A percentile compares a stretch with the other conserved stretches of the same genome.
Conservation (phyloP, 1,140 invertebrate genomes). For the Drosophila pandora region DNA sequence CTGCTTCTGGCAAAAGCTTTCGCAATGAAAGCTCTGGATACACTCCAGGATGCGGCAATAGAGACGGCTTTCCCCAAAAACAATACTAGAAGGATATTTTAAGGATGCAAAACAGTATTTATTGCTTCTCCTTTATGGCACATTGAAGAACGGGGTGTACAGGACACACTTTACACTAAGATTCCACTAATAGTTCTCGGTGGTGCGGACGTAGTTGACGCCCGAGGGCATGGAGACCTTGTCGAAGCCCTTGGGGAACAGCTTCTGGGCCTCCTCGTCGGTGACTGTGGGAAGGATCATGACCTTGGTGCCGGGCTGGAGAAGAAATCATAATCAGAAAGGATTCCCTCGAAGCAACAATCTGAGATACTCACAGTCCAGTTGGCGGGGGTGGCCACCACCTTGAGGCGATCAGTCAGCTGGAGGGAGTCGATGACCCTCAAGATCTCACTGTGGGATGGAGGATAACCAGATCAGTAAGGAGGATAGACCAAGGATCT, state of each 20-base stretch:
- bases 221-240: slow-evolving; percentile 90
- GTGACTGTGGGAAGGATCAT: slow-evolving; percentile 92
- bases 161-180: background rate
- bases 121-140: background rate
- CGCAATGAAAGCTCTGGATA: slow-evolving; percentile 13
- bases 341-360: slow-evolving; percentile 79
- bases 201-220: slow-evolving; percentile 86
- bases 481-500: background rate
- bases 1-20: slow-evolving; percentile 21
- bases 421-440: slow-evolving; percentile 95
- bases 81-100: background rate
- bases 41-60: background rate
- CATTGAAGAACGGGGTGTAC: background rate
- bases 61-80: background rate
- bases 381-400: slow-evolving; percentile 93
- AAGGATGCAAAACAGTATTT: background rate
- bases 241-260: slow-evolving; percentile 90
- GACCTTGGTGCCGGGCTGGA: slow-evolving; percentile 90
- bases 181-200: background rate
- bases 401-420: slow-evolving; percentile 88
- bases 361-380: slow-evolving; percentile 89
- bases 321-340: background rate
- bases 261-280: slow-evolving; percentile 88
- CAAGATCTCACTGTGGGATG: slow-evolving; percentile 91
- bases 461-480: background rate